phyloP scores from a whole-genome alignment of 1,140 invertebrate species.

The Melipona quadrifasciata region DNA sequence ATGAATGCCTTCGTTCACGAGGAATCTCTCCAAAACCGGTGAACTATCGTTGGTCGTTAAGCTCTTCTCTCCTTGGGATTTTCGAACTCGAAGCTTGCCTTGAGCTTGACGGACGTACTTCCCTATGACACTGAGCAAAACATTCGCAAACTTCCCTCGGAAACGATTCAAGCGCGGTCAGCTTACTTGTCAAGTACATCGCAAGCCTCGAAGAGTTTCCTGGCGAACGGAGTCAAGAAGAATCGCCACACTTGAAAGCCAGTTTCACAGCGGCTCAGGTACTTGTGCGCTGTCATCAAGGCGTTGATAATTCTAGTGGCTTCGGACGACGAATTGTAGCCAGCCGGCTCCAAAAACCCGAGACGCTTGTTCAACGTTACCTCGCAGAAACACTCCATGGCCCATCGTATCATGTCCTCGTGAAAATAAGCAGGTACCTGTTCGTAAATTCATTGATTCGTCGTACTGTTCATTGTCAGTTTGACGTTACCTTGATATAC shows the following conservation, averaged over 20 bases:
- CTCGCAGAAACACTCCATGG: conserved; percentile 85
- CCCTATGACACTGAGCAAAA: conserved; percentile 60
- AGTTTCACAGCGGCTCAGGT: conserved; percentile 84
- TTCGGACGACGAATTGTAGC: conserved; percentile 80
- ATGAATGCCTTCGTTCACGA: conserved; percentile 82
- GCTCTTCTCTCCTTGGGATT: conserved; percentile 17
- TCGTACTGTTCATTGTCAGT: not conserved
- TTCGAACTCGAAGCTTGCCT: conserved; percentile 59
- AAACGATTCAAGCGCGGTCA: not conserved
- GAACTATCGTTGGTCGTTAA: conserved; percentile 55
- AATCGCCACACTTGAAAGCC: conserved; percentile 87
- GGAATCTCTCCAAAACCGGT: conserved; percentile 80
- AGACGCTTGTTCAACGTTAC: conserved; percentile 84
- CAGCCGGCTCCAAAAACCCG: conserved; percentile 80
- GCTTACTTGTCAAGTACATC: conserved; percentile 83
- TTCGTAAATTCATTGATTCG: not conserved
- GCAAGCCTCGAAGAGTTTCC: conserved; percentile 83
- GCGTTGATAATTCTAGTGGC: conserved; percentile 84
- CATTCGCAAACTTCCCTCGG: conserved; percentile 25
- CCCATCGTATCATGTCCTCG: conserved; percentile 85
- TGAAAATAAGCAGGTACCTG: conserved; percentile 82
- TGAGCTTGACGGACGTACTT: conserved; percentile 75
- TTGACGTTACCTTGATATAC: too few relatives aligned
- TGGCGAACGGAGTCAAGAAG: conserved; percentile 84
- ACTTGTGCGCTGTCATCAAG: conserved; percentile 83